Conservation (phyloP, 2,113 vertebrate genomes). For the Centropus bengalensis region DNA sequence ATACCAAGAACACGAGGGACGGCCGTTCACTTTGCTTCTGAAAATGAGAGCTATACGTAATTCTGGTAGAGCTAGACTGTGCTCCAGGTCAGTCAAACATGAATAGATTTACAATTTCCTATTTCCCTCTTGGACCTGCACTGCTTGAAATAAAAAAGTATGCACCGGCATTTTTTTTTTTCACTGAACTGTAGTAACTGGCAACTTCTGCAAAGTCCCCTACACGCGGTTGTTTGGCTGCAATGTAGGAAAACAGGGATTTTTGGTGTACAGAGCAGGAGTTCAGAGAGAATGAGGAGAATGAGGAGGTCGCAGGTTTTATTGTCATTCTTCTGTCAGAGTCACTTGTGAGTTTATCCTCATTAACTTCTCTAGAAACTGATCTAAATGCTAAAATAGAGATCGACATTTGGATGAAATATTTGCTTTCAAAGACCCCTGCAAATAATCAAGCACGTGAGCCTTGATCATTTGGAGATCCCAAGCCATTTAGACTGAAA, state of each 20-base stretch:
- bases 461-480: not conserved
- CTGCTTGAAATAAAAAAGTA: not conserved
- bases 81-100: not conserved
- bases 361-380: not conserved
- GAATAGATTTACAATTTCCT: not conserved
- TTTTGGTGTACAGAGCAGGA: not conserved
- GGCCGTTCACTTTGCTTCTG: not conserved
- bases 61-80: not conserved
- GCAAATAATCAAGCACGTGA: conserved; percentile 2
- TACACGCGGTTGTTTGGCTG: not conserved
- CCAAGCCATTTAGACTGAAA: not conserved
- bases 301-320: not conserved
- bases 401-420: not conserved
- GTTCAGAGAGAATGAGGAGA: not conserved
- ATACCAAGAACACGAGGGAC: not conserved
- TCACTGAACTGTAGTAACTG: not conserved
- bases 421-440: not conserved
- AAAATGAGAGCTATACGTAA: not conserved
- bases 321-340: not conserved
- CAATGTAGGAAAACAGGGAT: not conserved
- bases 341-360: not conserved
- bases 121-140: not conserved
- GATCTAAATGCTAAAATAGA: not conserved
- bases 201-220: not conserved
- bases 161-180: not conserved